Conservation (phyloP, 2,113 vertebrate species). For the Nibea albiflora region DNA sequence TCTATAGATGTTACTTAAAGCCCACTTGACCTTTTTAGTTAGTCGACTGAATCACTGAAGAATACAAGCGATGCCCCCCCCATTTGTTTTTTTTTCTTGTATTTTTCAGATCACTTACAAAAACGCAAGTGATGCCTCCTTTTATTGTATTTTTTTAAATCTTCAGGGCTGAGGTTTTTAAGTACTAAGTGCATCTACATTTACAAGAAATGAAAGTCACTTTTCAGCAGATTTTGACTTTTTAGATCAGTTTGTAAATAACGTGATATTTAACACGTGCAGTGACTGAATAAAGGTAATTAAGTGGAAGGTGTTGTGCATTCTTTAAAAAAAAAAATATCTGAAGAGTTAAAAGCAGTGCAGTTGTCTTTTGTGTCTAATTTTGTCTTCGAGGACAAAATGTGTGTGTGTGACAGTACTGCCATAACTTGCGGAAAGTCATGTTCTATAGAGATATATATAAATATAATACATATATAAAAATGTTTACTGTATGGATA, state of each 20-base stretch:
- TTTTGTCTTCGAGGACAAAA: slow-evolving; percentile 74
- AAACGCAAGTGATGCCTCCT: slow-evolving; percentile 55
- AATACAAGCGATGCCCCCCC: slow-evolving; percentile 25
- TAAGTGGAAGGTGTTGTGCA: slow-evolving; percentile 78
- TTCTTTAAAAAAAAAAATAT: slow-evolving; percentile 59
- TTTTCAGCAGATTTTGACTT: slow-evolving; percentile 74
- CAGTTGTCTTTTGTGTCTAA: slow-evolving; percentile 76
- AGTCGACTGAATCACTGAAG: slow-evolving; percentile 40
- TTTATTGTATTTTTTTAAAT: slow-evolving; percentile 64
- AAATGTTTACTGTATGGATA: slow-evolving; percentile 82
- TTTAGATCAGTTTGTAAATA: slow-evolving; percentile 82
- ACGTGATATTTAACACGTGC: slow-evolving; percentile 75
- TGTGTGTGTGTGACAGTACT: slow-evolving; percentile 72
- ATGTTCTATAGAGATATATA: slow-evolving; percentile 75
- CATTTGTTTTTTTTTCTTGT: slow-evolving; percentile 16
- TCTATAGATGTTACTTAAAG: slow-evolving; percentile 64
- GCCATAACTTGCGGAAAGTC: slow-evolving; percentile 76
- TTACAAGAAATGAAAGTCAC: slow-evolving; percentile 69
- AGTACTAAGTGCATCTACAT: slow-evolving; percentile 74
- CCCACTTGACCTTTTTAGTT: slow-evolving; percentile 58
- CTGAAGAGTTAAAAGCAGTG: slow-evolving; percentile 73
- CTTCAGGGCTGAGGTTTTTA: slow-evolving; percentile 79
- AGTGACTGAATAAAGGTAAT: slow-evolving; percentile 78
- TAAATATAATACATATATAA: slow-evolving; percentile 64
- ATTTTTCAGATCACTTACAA: slow-evolving; percentile 52